These are phyloP conservation scores for Pygoscelis adeliae DNA, from an alignment of 2,113 vertebrate genomes.

Conservation along the genomic window DNA sequence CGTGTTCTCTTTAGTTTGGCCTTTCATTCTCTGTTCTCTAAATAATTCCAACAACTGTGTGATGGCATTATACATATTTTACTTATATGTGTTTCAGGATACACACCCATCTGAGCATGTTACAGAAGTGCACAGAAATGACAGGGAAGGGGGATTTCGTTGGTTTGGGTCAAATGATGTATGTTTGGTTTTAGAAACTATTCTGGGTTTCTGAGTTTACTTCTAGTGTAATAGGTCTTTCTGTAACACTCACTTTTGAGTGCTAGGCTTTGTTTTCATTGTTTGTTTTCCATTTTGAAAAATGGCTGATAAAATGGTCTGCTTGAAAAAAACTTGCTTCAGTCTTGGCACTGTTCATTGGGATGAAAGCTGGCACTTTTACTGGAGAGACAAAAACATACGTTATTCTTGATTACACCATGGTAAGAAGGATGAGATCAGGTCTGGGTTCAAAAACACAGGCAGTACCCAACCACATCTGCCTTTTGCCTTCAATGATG, in stretches of 20 bases:
- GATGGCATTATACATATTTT: background rate
- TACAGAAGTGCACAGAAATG: background rate
- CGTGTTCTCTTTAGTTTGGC: accelerated
- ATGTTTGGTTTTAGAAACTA: background rate
- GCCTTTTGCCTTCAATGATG: background rate
- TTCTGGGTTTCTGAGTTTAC: background rate
- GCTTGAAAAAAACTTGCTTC: background rate
- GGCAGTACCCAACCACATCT: background rate
- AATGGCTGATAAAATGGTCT: background rate
- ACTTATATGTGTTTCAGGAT: background rate
- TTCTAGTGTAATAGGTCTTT: background rate
- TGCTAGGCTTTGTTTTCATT: background rate
- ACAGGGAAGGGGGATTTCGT: background rate
- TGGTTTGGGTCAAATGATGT: background rate
- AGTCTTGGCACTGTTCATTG: background rate
- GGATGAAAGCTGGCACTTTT: background rate
- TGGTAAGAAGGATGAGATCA: background rate
- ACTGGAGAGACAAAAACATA: background rate
- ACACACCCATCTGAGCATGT: background rate
- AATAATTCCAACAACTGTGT: background rate
- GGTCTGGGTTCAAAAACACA: background rate
- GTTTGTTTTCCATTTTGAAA: background rate
- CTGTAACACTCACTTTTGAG: background rate
- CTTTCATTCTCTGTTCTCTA: background rate
- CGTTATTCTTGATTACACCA: background rate